Base-by-base conservation (phyloP, 1,140 invertebrate genomes). In the Sinonovacula constricta region DNA sequence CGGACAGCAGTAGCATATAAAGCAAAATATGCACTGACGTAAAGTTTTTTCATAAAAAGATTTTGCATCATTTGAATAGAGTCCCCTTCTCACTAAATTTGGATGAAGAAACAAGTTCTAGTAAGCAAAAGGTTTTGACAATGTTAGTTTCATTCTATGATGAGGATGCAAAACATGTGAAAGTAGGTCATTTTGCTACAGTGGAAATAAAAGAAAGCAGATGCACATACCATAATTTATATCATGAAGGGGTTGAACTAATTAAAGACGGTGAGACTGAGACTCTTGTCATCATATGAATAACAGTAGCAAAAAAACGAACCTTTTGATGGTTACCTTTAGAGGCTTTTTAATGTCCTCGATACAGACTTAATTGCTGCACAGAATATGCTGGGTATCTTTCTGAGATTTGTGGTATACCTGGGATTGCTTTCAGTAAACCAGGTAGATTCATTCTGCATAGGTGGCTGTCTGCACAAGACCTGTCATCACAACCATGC, bases 211-310 rank as follows among this genome's bases (percentile, higher is more conserved):
- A n/a, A n/a, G n/a, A n/a, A n/a, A n/a, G n/a, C n/a, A n/a, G n/a
- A n/a, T n/a, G n/a, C n/a, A n/a, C n/a, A n/a, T n/a, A n/a, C n/a
- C n/a, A n/a, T n/a, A n/a, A n/a, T n/a, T n/a, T n/a, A n/a, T n/a
- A n/a, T n/a, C n/a, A n/a, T n/a, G n/a, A n/a, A n/a, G n/a, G n/a
- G n/a, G n/a, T n/a, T n/a, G n/a, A n/a, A n/a, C n/a, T n/a, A n/a
- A n/a, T n/a, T n/a, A n/a, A n/a, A n/a, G n/a, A n/a, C n/a, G n/a
- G n/a, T n/a, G n/a, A n/a, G 81, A 81, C 80, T 83, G 84, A 18
- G 83, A 86, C 56, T 69, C 81, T 14, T 85, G 80, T 51, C 82
- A 85, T 36, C 84, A 84, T 67, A 70, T 71, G 1, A 79, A 85
- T 34, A 85, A 81, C 81, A 75, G 78, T 24, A 15, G 71, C 12